Percentiles rank a stretch among this genome's conserved stretches.
Evolutionary conservation across 2,888 invertebrate genomes (phyloP).

Genomic region (Heliconius cydno): DNA sequence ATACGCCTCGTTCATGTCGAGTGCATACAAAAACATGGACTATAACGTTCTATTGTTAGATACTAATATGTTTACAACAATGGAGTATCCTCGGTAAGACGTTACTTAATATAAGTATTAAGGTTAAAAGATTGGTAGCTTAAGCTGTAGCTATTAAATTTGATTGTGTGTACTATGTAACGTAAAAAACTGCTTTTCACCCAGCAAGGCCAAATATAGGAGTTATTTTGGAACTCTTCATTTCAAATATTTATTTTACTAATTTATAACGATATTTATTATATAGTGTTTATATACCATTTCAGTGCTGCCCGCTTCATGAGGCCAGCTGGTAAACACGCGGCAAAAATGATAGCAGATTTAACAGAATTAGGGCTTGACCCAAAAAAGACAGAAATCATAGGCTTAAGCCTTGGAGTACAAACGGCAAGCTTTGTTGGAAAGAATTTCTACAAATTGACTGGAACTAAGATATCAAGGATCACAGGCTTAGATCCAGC

Average conservation of each 20-base stretch:
- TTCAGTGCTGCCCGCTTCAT: slow-evolving; percentile 64
- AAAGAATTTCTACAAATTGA: slow-evolving; percentile 59
- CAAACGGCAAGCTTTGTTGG: slow-evolving; percentile 69
- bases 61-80: slow-evolving; percentile 52
- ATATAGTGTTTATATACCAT: slow-evolving; percentile 36
- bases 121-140: background rate
- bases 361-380: slow-evolving; percentile 62
- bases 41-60: slow-evolving; percentile 53
- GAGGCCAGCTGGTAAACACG: slow-evolving; percentile 60
- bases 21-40: slow-evolving; percentile 57
- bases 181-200: background rate
- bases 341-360: slow-evolving; percentile 64
- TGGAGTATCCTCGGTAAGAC: slow-evolving; percentile 66
- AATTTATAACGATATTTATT: background rate
- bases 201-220: background rate
- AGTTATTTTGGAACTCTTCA: background rate
- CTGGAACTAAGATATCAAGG: slow-evolving; percentile 62
- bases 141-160: background rate
- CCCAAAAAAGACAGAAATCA: slow-evolving; percentile 62
- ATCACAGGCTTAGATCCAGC: slow-evolving; percentile 66
- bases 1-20: slow-evolving; percentile 51
- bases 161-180: background rate
- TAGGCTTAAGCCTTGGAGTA: slow-evolving; percentile 68
- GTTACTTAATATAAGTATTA: background rate
- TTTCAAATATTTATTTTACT: background rate